A percentile compares a stretch with the other conserved stretches of the same genome.
phyloP scores from a whole-genome alignment of 2,888 invertebrate species.

The Stramonita haemastoma region DNA sequence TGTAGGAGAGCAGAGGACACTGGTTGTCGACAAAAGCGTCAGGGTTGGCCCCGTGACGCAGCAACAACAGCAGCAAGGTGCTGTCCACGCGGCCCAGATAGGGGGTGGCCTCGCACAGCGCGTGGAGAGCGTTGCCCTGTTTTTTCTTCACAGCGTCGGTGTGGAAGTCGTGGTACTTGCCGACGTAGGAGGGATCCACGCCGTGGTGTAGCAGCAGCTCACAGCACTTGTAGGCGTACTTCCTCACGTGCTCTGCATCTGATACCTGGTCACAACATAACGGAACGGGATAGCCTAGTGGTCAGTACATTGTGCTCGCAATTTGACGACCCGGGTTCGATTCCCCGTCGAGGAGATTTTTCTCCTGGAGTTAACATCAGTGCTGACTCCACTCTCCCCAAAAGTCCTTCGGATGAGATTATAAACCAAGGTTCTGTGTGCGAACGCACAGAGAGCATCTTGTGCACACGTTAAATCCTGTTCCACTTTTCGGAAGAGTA shows the following conservation, averaged over 20 bases:
- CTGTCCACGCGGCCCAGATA: slow-evolving; percentile 54
- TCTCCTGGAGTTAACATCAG: no score
- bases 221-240: slow-evolving; percentile 57
- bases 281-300: no score
- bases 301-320: no score
- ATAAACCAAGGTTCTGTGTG: no score
- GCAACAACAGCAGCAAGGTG: slow-evolving; percentile 55
- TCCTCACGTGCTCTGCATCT: slow-evolving; percentile 46
- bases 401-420: no score
- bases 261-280: slow-evolving; percentile 37
- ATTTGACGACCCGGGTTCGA: no score
- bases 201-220: slow-evolving; percentile 64
- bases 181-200: slow-evolving; percentile 58
- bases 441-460: no score
- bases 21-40: slow-evolving; percentile 50
- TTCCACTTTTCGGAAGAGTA: no score
- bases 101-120: slow-evolving; percentile 54
- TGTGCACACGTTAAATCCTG: no score
- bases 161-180: slow-evolving; percentile 54
- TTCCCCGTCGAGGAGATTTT: no score
- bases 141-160: slow-evolving; percentile 42
- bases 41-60: slow-evolving; percentile 67
- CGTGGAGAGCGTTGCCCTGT: slow-evolving; percentile 63
- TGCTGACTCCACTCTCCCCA: no score
- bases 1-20: slow-evolving; percentile 56